Conservation (phyloP, 92 coral and sea anemone genomes). For the Porites cylindrica region DNA sequence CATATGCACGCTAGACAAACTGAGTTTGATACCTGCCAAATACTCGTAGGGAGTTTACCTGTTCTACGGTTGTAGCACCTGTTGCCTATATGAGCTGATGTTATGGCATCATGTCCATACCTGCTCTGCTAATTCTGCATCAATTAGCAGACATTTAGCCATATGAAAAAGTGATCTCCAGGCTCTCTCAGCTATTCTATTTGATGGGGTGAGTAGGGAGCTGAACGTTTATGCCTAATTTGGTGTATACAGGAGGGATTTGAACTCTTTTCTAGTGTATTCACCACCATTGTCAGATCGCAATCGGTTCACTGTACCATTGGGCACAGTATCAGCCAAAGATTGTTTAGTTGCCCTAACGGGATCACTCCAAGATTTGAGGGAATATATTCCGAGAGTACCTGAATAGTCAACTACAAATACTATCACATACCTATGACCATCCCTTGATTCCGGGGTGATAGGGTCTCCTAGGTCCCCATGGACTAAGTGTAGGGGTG, state of each 20-base stretch:
- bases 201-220: conserved; percentile 29
- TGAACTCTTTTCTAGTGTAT: conserved; percentile 4
- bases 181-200: conserved; percentile 14
- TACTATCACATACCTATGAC: conserved; percentile 21
- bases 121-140: conserved; percentile 25
- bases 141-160: conserved; percentile 20
- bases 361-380: conserved; percentile 9
- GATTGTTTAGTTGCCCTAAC: conserved; percentile 10
- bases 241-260: neutral
- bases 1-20: conserved; percentile 48
- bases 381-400: neutral
- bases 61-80: conserved; percentile 35
- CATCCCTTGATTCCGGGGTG: conserved; percentile 34
- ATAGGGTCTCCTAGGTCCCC: conserved; percentile 48
- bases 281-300: neutral
- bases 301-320: no score
- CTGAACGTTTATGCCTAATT: neutral
- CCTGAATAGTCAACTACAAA: conserved; percentile 21
- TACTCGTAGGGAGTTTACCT: conserved; percentile 41
- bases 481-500: conserved; percentile 23
- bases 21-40: conserved; percentile 52
- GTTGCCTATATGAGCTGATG: conserved; percentile 38
- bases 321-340: no score
- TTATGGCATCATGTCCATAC: conserved; percentile 40
- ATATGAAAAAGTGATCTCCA: conserved; percentile 18